phyloP scores from a whole-genome alignment of 2,888 invertebrate genomes.

The Cephus nigrinus region DNA sequence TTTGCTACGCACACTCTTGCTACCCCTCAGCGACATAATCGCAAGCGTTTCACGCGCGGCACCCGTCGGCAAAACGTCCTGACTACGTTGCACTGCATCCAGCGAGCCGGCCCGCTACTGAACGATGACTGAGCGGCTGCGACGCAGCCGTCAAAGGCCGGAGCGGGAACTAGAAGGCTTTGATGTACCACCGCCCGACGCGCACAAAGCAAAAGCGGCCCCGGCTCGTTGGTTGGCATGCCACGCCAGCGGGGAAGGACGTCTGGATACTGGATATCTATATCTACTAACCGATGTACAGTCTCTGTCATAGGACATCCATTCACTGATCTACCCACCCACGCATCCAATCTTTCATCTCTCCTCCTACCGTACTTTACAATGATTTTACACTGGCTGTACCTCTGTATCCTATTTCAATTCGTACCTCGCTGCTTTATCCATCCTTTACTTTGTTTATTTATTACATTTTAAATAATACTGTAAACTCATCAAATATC shows the following conservation, averaged over 20 bases:
- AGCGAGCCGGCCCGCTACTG: slow-evolving; percentile 53
- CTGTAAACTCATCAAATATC: not conserved
- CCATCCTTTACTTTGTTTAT: not conserved
- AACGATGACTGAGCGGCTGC: slow-evolving; percentile 64
- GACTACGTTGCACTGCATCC: slow-evolving; percentile 33
- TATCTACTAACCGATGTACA: slow-evolving; percentile 1
- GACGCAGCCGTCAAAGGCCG: slow-evolving; percentile 64
- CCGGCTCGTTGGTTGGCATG: slow-evolving; percentile 59
- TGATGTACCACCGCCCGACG: slow-evolving; percentile 65
- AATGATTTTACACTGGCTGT: not conserved
- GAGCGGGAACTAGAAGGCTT: slow-evolving; percentile 64
- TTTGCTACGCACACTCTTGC: slow-evolving; percentile 38
- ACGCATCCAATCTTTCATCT: not conserved
- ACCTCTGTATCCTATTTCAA: not conserved
- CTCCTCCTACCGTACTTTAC: not conserved
- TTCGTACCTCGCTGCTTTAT: not conserved
- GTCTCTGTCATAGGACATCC: not conserved
- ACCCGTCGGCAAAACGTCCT: slow-evolving; percentile 36
- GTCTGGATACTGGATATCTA: slow-evolving; percentile 26
- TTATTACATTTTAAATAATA: not conserved
- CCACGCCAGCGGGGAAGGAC: slow-evolving; percentile 34
- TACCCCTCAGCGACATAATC: slow-evolving; percentile 29
- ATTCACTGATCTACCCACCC: not conserved
- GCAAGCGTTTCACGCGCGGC: slow-evolving; percentile 29
- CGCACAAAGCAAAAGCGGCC: slow-evolving; percentile 63